phyloP scores from a whole-genome alignment of 2,113 vertebrate genomes.

The Pteruthius melanotis region DNA sequence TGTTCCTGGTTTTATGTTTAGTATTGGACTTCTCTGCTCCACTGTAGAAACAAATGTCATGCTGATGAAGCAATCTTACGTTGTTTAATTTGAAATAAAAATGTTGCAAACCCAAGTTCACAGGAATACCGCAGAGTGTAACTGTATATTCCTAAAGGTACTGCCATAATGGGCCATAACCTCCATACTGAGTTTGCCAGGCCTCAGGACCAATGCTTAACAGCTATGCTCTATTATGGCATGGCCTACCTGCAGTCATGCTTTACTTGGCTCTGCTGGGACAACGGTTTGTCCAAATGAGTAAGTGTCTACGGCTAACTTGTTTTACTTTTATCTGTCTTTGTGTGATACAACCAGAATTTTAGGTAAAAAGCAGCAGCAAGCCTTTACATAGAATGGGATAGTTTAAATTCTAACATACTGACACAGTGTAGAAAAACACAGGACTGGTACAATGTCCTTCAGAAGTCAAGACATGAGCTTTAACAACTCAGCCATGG shows the following conservation, averaged over 20 bases:
- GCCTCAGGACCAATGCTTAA: not conserved
- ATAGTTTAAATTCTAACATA: not conserved
- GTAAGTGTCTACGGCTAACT: not conserved
- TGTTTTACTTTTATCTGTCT: not conserved
- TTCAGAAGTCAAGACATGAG: not conserved
- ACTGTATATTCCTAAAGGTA: not conserved
- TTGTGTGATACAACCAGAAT: not conserved
- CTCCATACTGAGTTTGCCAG: not conserved
- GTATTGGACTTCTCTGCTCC: not conserved
- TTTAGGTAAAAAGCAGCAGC: not conserved
- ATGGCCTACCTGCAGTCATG: not conserved
- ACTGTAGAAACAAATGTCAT: not conserved
- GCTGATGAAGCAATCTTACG: not conserved
- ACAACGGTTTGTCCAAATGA: not conserved
- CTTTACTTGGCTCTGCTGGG: not conserved
- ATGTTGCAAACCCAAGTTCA: not conserved
- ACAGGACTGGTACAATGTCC: not conserved
- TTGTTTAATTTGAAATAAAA: not conserved
- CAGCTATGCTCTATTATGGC: not conserved
- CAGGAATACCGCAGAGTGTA: not conserved
- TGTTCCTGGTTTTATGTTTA: not conserved
- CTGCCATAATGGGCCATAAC: not conserved
- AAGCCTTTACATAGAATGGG: not conserved
- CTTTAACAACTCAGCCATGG: not conserved
- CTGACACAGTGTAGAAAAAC: rapidly evolving